Base-by-base conservation (phyloP, 2,113 vertebrate genomes). In the Tichodroma muraria region DNA sequence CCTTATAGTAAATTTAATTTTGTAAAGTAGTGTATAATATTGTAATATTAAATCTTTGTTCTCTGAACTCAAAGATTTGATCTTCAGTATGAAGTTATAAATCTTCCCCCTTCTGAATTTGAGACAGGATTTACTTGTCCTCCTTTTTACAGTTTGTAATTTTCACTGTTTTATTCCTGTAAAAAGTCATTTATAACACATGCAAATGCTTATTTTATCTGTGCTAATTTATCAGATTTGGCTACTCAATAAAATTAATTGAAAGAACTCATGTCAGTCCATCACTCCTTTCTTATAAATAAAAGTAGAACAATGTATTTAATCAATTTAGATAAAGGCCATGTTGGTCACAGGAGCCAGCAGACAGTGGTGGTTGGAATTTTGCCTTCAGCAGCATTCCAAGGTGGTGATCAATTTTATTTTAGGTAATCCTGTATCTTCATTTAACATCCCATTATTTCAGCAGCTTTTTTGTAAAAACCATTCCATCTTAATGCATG, bases 1-100 rank as follows among this genome's bases (percentile, higher is more conserved):
- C 96, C 96, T 97, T 96, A 96, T 45, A 97, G 97, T 98, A 96
- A 96, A 94, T 97, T 98, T 97, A 96, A 97, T 98, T 98, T 98
- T 98, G 98, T 98, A 98, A 98, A 98, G 97, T 98, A 98, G 98
- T 98, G 98, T 98, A 98, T 97, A 95, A 98, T 98, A 98, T 93
- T 98, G 98, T 98, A 98, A 98, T 97, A 98, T 98, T 96, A 97
- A 97, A 97, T 97, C 95, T 96, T 97, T 95, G 94, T 96, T 96
- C 96, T 97, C 96, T 96, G 92, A 95, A 97, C 96, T 97, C 81
- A 89, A 96, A 93, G 96, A 96, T 96, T 90, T 96, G 94, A 97
- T 96, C 93, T 97, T 97, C 95, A 96, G 64, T 95, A 97, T 97
- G 94, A 94, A 97, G 95, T 97, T 95, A 96, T 91, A 94, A 97